These are phyloP conservation scores for Dasypogon diadema DNA, from an alignment of 2,888 invertebrate species.

Conservation along the genomic window DNA sequence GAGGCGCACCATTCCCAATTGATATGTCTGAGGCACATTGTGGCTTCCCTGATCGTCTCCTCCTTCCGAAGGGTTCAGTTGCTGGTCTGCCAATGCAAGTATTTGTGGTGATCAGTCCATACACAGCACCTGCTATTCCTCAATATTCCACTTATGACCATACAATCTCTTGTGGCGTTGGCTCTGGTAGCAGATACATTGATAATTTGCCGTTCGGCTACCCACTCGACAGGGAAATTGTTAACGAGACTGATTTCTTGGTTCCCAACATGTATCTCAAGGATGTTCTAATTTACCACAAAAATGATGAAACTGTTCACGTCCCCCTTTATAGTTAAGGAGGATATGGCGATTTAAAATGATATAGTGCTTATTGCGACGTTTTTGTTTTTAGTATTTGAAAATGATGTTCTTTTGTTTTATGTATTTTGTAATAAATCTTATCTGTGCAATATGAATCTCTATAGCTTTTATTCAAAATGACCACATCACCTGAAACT, in stretches of 20 bases:
- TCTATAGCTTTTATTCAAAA: no score
- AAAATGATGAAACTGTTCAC: not conserved
- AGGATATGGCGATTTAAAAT: not conserved
- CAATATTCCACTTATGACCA: constrained; percentile 69
- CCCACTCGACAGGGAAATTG: constrained; percentile 77
- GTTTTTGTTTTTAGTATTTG: not conserved
- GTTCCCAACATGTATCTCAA: constrained; percentile 74
- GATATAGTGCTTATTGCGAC: not conserved
- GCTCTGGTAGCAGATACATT: constrained; percentile 69
- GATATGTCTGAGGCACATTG: constrained; percentile 70
- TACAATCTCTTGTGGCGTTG: constrained; percentile 69
- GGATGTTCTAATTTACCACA: constrained; percentile 67
- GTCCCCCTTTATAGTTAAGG: constrained; percentile 12
- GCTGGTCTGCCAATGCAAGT: constrained; percentile 75
- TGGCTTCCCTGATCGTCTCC: constrained; percentile 74
- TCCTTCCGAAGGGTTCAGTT: constrained; percentile 74
- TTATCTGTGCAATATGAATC: not conserved
- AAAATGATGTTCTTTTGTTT: not conserved
- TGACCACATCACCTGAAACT: no score
- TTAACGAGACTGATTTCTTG: constrained; percentile 70
- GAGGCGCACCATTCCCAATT: constrained; percentile 68
- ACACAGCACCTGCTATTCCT: constrained; percentile 59
- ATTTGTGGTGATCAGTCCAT: constrained; percentile 73
- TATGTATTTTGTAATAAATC: not conserved
- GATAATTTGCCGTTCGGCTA: constrained; percentile 77